Conservation (phyloP, 2,888 invertebrate genomes). For the Plagiodera versicolora region DNA sequence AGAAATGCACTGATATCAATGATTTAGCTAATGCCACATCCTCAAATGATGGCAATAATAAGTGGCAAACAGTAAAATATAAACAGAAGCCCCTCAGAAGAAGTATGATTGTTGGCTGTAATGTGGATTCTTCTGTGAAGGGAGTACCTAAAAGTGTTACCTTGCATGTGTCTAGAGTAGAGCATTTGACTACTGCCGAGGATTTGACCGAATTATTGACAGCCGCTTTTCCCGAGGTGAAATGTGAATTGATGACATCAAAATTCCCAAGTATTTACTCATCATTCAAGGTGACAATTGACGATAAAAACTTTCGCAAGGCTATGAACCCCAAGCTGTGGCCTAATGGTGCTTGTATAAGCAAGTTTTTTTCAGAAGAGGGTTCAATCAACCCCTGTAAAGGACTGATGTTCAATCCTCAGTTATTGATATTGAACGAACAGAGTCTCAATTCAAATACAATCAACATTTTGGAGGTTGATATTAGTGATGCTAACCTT, state of each 20-base stretch:
- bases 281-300: no score
- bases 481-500: no score
- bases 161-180: constrained; percentile 1
- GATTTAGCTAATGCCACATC: no score
- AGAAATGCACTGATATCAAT: no score
- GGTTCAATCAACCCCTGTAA: no score
- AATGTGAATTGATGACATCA: constrained; percentile 7
- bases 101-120: constrained; percentile 6
- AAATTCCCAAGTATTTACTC: constrained; percentile 8
- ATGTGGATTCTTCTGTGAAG: constrained; percentile 2
- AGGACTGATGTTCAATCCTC: no score
- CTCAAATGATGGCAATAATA: no score
- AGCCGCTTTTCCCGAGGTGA: constrained; percentile 12
- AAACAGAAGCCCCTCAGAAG: neutral
- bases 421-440: neutral
- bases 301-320: constrained; percentile 9
- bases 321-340: constrained; percentile 13
- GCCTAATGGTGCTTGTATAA: constrained; percentile 14
- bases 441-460: neutral
- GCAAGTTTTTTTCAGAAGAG: no score
- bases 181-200: neutral
- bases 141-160: constrained; percentile 2
- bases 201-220: constrained; percentile 5
- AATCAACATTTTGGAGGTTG: neutral
- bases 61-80: constrained; percentile 7